Evolutionary conservation across 2,888 invertebrate genomes (phyloP).

Genomic region (Ctenicera cuprea): DNA sequence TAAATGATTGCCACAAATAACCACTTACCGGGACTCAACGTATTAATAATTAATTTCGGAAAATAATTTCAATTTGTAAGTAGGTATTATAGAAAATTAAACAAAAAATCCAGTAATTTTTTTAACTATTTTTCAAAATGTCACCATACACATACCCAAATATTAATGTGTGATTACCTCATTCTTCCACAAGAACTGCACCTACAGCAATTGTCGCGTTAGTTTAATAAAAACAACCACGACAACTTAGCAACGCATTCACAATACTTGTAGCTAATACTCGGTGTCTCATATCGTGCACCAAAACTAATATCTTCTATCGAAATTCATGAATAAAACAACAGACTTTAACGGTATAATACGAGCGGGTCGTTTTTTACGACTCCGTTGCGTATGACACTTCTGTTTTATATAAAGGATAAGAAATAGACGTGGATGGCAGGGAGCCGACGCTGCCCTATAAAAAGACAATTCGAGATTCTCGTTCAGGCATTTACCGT

Average conservation of each 20-base stretch:
- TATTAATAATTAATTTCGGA: too few relatives aligned
- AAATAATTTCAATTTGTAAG: too few relatives aligned
- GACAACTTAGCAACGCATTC: background rate
- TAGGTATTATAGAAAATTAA: too few relatives aligned
- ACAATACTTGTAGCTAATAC: slow-evolving; percentile 21
- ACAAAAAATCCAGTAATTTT: too few relatives aligned
- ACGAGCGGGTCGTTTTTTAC: slow-evolving; percentile 41
- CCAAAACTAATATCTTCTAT: slow-evolving; percentile 31
- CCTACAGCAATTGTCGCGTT: too few relatives aligned
- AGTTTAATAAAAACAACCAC: background rate
- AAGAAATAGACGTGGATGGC: slow-evolving; percentile 46
- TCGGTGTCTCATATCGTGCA: slow-evolving; percentile 29
- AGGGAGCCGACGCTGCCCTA: slow-evolving; percentile 44
- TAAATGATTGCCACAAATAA: background rate
- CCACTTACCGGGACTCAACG: background rate
- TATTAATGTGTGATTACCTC: too few relatives aligned
- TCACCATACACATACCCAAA: too few relatives aligned
- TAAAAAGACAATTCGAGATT: slow-evolving; percentile 54
- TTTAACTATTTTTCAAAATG: too few relatives aligned
- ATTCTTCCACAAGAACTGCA: too few relatives aligned
- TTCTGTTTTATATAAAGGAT: slow-evolving; percentile 48
- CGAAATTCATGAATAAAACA: slow-evolving; percentile 48
- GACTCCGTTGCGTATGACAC: slow-evolving; percentile 42
- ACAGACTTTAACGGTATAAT: slow-evolving; percentile 40
- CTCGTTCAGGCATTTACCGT: slow-evolving; percentile 49